Conservation (phyloP, 2,797 vertebrate species). For the Pantherophis alleghaniensis region DNA sequence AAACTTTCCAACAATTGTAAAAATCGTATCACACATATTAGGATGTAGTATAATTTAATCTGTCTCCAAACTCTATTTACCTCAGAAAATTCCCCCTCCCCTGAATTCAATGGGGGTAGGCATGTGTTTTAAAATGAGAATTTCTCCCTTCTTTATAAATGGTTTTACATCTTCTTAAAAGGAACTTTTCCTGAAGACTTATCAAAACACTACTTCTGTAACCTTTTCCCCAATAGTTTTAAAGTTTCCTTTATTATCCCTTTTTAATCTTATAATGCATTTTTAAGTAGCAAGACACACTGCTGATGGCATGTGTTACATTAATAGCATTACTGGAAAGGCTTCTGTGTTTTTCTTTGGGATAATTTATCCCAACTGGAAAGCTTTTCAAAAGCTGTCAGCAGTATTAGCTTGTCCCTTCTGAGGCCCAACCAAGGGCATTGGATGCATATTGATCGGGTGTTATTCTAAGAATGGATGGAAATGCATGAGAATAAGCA, state of each 20-base stretch:
- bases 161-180: background rate
- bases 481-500: slow-evolving; percentile 37
- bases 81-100: background rate
- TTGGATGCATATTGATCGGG: slow-evolving; percentile 60
- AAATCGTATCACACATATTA: background rate
- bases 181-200: slow-evolving; percentile 23
- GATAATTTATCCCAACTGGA: slow-evolving; percentile 67
- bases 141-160: slow-evolving; percentile 5
- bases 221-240: slow-evolving; percentile 30
- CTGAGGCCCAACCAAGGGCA: slow-evolving; percentile 56
- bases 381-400: slow-evolving; percentile 65
- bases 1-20: background rate
- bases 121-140: slow-evolving; percentile 14
- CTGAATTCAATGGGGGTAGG: background rate
- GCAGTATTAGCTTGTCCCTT: slow-evolving; percentile 53
- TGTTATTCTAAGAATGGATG: slow-evolving; percentile 55
- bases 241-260: slow-evolving; percentile 38
- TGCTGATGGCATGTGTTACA: slow-evolving; percentile 49
- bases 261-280: slow-evolving; percentile 60
- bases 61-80: background rate
- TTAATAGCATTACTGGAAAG: slow-evolving; percentile 58
- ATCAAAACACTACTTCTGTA: background rate
- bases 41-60: slow-evolving; percentile 21
- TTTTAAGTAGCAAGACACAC: slow-evolving; percentile 64
- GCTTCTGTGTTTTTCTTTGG: slow-evolving; percentile 58